phyloP scores from a whole-genome alignment of 2,888 invertebrate species.

The Panopea generosa region DNA sequence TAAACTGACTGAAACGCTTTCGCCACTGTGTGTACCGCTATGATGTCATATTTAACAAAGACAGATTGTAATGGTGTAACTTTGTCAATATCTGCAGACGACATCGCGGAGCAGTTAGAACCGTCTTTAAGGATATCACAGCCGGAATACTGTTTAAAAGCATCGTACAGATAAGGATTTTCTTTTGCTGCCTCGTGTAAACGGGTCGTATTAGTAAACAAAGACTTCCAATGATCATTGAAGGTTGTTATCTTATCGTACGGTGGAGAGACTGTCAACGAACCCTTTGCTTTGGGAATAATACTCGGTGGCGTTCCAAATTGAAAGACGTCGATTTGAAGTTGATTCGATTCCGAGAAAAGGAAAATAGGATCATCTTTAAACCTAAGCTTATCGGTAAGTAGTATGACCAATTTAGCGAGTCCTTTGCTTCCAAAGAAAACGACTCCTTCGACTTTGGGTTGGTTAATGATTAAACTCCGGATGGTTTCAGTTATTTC shows the following conservation, averaged over 20 bases:
- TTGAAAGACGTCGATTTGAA: constrained; percentile 14
- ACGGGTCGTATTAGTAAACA: constrained; percentile 23
- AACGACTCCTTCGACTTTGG: constrained; percentile 48
- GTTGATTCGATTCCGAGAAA: constrained; percentile 31
- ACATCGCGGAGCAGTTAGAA: not conserved
- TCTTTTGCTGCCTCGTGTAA: constrained; percentile 13
- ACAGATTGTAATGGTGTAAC: constrained; percentile 19
- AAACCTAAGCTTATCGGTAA: constrained; percentile 12
- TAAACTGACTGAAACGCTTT: constrained; percentile 7
- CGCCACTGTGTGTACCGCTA: constrained; percentile 36
- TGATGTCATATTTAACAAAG: constrained; percentile 46
- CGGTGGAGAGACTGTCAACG: constrained; percentile 32
- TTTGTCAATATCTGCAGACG: no score
- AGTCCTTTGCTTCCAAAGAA: constrained; percentile 34
- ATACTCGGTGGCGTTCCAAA: constrained; percentile 2
- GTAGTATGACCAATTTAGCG: constrained; percentile 30
- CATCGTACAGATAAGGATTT: constrained; percentile 47
- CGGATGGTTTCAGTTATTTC: no score
- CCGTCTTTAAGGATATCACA: constrained; percentile 1
- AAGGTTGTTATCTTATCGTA: constrained; percentile 24
- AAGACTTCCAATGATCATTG: constrained; percentile 34
- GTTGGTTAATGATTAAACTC: no score
- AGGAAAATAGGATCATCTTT: constrained; percentile 38
- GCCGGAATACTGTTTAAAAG: constrained; percentile 15
- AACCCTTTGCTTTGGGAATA: constrained; percentile 27